Evolutionary conservation across 2,113 vertebrate species (phyloP), one percentile per base, ranked within the genome.

Genomic region (Microcebus murinus): DNA sequence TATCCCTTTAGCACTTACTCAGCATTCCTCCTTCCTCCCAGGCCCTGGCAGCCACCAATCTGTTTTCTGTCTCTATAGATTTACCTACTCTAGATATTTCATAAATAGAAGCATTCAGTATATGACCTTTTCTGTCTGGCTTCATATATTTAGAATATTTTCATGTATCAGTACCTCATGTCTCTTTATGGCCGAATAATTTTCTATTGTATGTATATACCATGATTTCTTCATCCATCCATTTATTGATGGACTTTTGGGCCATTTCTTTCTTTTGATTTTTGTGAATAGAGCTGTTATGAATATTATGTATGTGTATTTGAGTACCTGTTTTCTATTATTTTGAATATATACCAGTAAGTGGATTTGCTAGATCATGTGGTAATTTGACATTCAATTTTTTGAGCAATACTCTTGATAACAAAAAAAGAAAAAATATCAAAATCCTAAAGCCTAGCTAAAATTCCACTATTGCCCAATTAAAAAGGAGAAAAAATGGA

Each of bases 371-470:
- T 65, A 20, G 8, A 23, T 88, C 25, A 8, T 67, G n/a, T 67
- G 42, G n/a, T 65, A 80, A 88, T 61, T 79, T 8, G 81, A 39
- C 57, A 8, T 65, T 96, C 52, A 96, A 23, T 20, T 68, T 77
- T 79, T 83, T 84, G 63, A 93, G 31, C 42, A 81, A 90, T 23
- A 67, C 31, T 93, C 65, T 80, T 87, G n/a, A 59, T n/a, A 88
- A 84, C 36, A 79, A 82, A 61, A 13, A 18, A 50, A 73, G 4
- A 0, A 31, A 77, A 79, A 48, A 45, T 27, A 18, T 74, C 65
- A 52, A 45, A 92, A 59, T 71, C 52, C 67, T 42, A 2, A 86
- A 94, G 20, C 23, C 21, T 92, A 73, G 11, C 25, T 89, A 86
- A 89, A 71, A 50, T 59, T 52, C 21, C 42, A 15, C 48, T 71